These are phyloP conservation scores for Promerops cafer DNA, from an alignment of 2,113 vertebrate genomes.

Conservation along the genomic window DNA sequence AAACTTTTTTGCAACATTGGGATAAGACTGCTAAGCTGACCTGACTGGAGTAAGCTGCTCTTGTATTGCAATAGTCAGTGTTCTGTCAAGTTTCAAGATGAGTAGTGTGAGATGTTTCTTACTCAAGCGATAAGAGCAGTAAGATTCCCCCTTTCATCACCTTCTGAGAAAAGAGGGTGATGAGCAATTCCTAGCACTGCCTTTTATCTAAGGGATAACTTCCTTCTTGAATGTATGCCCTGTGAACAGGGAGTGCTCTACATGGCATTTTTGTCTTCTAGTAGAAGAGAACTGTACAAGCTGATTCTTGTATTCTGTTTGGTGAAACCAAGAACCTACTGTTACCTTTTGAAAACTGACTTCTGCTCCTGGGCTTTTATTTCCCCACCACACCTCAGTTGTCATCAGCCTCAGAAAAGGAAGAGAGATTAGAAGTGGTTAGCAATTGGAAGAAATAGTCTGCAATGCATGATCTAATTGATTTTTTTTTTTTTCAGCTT, in stretches of 20 bases:
- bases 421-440: neutral
- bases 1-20: neutral
- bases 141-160: neutral
- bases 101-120: neutral
- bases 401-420: neutral
- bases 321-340: neutral
- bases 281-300: neutral
- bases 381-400: neutral
- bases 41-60: neutral
- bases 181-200: neutral
- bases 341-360: neutral
- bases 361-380: neutral
- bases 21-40: neutral
- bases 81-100: neutral
- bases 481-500: neutral
- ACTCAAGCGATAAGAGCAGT: neutral
- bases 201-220: neutral
- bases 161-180: neutral
- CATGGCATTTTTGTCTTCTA: neutral
- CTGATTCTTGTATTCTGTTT: neutral
- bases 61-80: neutral
- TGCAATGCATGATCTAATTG: neutral
- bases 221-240: neutral
- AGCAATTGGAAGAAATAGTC: neutral
- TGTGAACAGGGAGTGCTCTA: neutral